Conservation (phyloP, 1,140 invertebrate species). For the Cylas formicarius region DNA sequence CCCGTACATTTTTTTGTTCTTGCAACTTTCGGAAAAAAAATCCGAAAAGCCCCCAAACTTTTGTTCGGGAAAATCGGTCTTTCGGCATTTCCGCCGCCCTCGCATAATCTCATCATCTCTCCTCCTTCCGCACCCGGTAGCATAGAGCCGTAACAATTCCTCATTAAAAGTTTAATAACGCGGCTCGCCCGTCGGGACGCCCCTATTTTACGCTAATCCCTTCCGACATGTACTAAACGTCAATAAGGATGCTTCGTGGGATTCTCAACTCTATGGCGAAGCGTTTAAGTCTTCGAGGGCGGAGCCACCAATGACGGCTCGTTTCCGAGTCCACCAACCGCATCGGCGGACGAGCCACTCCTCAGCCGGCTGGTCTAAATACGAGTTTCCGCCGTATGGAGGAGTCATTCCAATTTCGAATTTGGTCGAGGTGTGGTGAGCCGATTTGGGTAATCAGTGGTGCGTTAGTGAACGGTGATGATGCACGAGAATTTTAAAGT, state of each 20-base stretch:
- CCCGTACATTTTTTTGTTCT: no score
- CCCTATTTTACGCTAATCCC: constrained; percentile 31
- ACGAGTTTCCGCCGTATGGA: not conserved
- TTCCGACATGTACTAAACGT: constrained; percentile 38
- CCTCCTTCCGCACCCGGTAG: no score
- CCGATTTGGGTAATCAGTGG: not conserved
- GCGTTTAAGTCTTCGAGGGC: constrained; percentile 22
- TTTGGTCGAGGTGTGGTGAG: not conserved
- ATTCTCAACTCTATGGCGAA: constrained; percentile 23
- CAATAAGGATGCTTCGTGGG: constrained; percentile 32
- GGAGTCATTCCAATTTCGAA: not conserved
- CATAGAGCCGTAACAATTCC: constrained; percentile 15
- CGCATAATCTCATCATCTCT: no score
- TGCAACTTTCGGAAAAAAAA: no score
- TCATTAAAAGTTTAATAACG: constrained; percentile 16
- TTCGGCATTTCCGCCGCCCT: no score
- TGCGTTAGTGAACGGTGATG: constrained; percentile 4
- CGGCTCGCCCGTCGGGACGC: no score
- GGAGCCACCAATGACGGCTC: constrained; percentile 34
- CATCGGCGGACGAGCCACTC: constrained; percentile 7
- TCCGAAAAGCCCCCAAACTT: no score
- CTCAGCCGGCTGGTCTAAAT: constrained; percentile 4
- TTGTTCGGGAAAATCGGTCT: no score
- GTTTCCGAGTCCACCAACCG: constrained; percentile 26
- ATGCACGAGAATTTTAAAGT: constrained; percentile 30